A percentile compares a stretch with the other conserved stretches of the same genome.
Evolutionary conservation across 1,140 invertebrate species (phyloP).

Genomic region (Solenopsis fugax): DNA sequence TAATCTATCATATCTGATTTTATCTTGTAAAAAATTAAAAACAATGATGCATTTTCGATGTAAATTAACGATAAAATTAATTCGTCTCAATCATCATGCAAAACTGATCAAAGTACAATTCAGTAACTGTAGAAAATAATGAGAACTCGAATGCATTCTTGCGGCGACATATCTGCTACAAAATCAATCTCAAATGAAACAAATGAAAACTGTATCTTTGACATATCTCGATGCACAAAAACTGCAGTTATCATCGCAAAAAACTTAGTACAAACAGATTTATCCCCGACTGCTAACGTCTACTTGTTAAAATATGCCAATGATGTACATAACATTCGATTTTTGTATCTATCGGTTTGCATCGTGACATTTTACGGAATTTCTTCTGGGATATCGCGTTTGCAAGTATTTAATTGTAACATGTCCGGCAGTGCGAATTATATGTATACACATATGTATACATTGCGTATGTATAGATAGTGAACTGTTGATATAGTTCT

Average conservation of each 20-base stretch:
- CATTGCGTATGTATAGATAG: background rate
- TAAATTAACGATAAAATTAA: constrained; percentile 24
- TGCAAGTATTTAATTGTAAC: background rate
- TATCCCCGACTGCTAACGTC: background rate
- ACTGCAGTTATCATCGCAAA: constrained; percentile 7
- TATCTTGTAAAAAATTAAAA: background rate
- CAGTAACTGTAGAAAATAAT: background rate
- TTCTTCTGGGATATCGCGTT: background rate
- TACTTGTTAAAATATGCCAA: constrained; percentile 34
- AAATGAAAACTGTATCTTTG: background rate
- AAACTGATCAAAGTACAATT: constrained; percentile 28
- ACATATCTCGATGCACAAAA: constrained; percentile 37
- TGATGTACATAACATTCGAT: constrained; percentile 35
- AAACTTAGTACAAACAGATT: constrained; percentile 30
- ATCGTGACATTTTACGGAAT: constrained; percentile 10
- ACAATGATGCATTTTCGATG: background rate
- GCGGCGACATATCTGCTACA: background rate
- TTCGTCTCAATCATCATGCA: background rate
- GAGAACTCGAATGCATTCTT: background rate
- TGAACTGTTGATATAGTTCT: background rate
- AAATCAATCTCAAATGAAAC: background rate
- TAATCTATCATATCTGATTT: background rate
- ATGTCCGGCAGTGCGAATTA: background rate
- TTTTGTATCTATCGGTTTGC: constrained; percentile 16
- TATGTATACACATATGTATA: background rate